These are phyloP conservation scores for Prosapia bicincta DNA, from an alignment of 2,888 invertebrate species.

Conservation along the genomic window DNA sequence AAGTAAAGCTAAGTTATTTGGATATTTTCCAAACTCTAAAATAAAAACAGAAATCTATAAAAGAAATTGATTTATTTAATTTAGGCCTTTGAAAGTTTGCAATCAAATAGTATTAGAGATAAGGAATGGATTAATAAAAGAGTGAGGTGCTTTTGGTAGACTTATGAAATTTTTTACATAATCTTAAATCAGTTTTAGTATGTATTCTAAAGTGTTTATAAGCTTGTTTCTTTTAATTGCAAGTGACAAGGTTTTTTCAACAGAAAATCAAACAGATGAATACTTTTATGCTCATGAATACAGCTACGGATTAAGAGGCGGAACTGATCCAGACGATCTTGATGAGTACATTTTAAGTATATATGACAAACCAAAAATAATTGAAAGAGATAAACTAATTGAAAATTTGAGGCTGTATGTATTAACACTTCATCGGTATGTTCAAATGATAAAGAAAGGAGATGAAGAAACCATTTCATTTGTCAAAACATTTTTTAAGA, in stretches of 20 bases:
- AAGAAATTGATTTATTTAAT: neutral
- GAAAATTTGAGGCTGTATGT: slow-evolving; percentile 8
- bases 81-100: neutral
- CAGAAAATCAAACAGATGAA: neutral
- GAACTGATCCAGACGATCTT: neutral
- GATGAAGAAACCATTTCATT: slow-evolving; percentile 6
- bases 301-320: slow-evolving; percentile 2
- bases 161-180: neutral
- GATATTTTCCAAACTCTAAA: no score
- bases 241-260: neutral
- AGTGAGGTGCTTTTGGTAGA: neutral
- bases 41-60: no score
- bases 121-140: neutral
- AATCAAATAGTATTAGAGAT: neutral
- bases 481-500: slow-evolving; percentile 2
- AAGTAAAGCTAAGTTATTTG: no score
- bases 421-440: slow-evolving; percentile 3
- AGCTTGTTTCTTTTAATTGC: neutral
- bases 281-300: neutral
- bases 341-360: slow-evolving; percentile 5
- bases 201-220: neutral
- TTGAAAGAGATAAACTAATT: neutral
- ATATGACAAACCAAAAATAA: slow-evolving; percentile 3
- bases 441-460: slow-evolving; percentile 4
- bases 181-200: neutral